These are phyloP conservation scores for Mesaphorura yosii DNA, from an alignment of 1,140 invertebrate genomes.

Conservation along the genomic window DNA sequence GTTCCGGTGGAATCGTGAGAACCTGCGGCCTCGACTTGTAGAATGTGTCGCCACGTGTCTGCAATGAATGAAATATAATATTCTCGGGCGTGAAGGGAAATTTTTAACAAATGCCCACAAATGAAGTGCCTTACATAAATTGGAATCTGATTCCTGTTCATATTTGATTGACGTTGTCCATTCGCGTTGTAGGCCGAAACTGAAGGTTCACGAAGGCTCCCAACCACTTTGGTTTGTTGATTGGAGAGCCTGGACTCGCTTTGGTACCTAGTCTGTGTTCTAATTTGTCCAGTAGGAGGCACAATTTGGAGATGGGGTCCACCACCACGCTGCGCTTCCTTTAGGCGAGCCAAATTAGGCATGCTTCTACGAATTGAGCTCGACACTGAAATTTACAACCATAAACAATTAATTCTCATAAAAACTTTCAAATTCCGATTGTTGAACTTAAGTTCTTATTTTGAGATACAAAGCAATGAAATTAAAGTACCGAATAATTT, in stretches of 20 bases:
- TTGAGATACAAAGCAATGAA: too few species aligned
- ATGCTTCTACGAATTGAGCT: constrained; percentile 14
- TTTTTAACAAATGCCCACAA: too few species aligned
- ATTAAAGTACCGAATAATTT: background rate
- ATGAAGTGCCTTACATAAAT: too few species aligned
- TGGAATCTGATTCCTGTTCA: too few species aligned
- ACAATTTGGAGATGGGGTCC: background rate
- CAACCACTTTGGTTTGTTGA: background rate
- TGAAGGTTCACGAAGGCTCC: background rate
- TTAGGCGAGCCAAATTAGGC: constrained; percentile 14
- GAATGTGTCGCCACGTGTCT: too few species aligned
- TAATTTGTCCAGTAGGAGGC: background rate
- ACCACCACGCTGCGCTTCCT: background rate
- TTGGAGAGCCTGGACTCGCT: constrained; percentile 8
- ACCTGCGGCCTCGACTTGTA: too few species aligned
- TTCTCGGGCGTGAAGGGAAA: too few species aligned
- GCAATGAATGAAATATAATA: too few species aligned
- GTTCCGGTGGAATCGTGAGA: too few species aligned
- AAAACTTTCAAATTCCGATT: too few species aligned
- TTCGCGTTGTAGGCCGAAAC: background rate
- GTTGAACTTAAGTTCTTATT: too few species aligned
- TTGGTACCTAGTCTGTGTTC: constrained; percentile 6
- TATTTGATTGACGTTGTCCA: background rate
- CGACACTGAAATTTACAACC: background rate
- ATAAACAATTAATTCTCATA: background rate